Evolutionary conservation across 2,797 vertebrate species (phyloP).

Genomic region (Masticophis lateralis): DNA sequence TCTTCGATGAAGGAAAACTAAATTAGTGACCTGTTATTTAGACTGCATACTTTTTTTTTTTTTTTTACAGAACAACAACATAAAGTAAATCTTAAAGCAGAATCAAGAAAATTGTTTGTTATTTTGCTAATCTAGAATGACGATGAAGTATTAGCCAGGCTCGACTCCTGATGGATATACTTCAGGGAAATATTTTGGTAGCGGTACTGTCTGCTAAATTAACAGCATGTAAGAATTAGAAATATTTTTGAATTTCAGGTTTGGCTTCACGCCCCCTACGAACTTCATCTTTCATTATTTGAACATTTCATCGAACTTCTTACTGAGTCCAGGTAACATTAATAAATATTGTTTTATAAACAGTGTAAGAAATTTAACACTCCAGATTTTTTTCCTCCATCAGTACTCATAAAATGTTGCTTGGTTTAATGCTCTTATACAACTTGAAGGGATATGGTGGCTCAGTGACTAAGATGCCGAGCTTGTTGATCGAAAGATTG

Average conservation of each 20-base stretch:
- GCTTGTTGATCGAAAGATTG: too few relatives aligned
- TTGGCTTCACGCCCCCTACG: slow-evolving; percentile 98
- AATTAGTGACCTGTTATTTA: not conserved
- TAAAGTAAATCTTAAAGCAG: not conserved
- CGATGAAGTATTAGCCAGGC: not conserved
- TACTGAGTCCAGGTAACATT: slow-evolving; percentile 91
- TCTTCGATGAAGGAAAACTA: not conserved
- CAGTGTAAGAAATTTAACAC: not conserved
- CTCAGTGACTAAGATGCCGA: too few relatives aligned
- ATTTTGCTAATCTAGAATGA: not conserved
- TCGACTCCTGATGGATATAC: not conserved
- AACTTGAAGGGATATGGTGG: too few relatives aligned
- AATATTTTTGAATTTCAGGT: slow-evolving; percentile 77
- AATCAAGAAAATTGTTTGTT: not conserved
- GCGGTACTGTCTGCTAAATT: not conserved
- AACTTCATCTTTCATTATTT: slow-evolving; percentile 96
- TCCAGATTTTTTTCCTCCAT: not conserved
- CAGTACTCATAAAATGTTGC: not conserved
- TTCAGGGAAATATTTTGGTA: not conserved
- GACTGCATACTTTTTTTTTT: too few relatives aligned
- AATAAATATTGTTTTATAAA: slow-evolving; percentile 16
- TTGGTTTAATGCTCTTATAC: too few relatives aligned
- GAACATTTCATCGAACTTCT: slow-evolving; percentile 98
- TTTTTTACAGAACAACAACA: not conserved
- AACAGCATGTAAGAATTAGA: not conserved